Base-by-base conservation (phyloP, 2,113 vertebrate genomes). In the Theristicus caerulescens region DNA sequence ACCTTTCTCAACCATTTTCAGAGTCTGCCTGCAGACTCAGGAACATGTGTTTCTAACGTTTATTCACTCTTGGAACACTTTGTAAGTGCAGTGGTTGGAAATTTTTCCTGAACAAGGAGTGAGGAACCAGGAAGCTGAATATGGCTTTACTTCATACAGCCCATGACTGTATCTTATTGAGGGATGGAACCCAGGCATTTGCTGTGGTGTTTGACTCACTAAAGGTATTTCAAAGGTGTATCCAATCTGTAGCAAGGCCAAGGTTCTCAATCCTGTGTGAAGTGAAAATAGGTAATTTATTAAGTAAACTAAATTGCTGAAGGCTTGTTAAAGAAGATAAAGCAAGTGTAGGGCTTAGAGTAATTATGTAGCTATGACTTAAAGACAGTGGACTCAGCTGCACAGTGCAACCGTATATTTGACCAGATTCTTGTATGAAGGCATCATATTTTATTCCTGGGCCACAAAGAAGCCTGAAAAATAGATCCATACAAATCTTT, bases 231-330 rank as follows among this genome's bases (percentile, higher is more conserved):
- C n/a, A 70, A 52, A 54, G 16, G 27, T 70, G 38, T 51, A 38
- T 74, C 38, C 25, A 42, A 81, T 62, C 64, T 78, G 31, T 55
- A 94, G 52, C 70, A 87, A 82, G 69, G 34, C 26, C 31, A 73
- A 86, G 36, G 32, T 91, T 87, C 57, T 84, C 34, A 65, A 42
- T 17, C 42, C 22, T 0, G 2, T 34, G 13, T 67, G 69, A 87
- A 79, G 49, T 89, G 32, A 89, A 96, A 91, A 91, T 89, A 79
- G 44, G 46, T 87, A 34, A 87, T 91, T 76, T 69, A 89, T 74
- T 52, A 89, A 74, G n/a, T 66, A 91, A 91, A 78, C 10, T 29
- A 74, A 66, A 76, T 67, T 93, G 77, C 78, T 89, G 40, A 83
- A 78, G n/a, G 22, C 55, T 94, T 88, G 6, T 86, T 83, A 78